These are phyloP conservation scores for Phyllotreta striolata DNA, from an alignment of 2,888 invertebrate genomes.

Conservation along the genomic window DNA sequence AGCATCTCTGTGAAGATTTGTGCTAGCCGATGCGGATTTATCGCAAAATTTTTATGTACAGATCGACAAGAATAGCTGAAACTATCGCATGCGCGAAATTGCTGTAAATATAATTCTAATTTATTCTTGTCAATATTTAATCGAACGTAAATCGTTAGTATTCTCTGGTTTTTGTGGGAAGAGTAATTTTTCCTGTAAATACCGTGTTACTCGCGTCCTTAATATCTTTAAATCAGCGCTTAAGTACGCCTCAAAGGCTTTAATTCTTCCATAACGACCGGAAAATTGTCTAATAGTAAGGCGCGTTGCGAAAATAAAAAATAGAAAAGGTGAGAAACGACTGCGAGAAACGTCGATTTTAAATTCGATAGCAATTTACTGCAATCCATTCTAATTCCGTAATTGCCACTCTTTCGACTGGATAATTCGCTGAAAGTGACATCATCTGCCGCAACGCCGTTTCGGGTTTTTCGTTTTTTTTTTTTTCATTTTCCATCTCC, in stretches of 20 bases:
- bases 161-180: neutral
- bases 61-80: too few species aligned
- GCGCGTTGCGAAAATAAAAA: constrained; percentile 4
- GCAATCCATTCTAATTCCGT: constrained; percentile 12
- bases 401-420: constrained; percentile 5
- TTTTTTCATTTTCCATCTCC: neutral
- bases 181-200: neutral
- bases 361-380: constrained; percentile 14
- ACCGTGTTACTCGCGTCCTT: neutral
- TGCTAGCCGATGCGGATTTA: too few species aligned
- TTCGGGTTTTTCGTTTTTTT: neutral
- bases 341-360: constrained; percentile 10
- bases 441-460: constrained; percentile 4
- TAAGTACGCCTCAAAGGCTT: constrained; percentile 7
- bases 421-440: constrained; percentile 9
- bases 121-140: too few species aligned
- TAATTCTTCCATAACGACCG: constrained; percentile 6
- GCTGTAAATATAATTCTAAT: too few species aligned
- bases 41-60: too few species aligned
- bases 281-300: constrained; percentile 9
- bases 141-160: too few species aligned
- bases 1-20: too few species aligned
- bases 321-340: constrained; percentile 8
- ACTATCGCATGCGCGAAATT: too few species aligned
- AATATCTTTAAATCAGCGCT: constrained; percentile 4